Evolutionary conservation across 2,888 invertebrate species (phyloP), one percentile per base, ranked within the genome.

Genomic region (Clepsis dumicolana): DNA sequence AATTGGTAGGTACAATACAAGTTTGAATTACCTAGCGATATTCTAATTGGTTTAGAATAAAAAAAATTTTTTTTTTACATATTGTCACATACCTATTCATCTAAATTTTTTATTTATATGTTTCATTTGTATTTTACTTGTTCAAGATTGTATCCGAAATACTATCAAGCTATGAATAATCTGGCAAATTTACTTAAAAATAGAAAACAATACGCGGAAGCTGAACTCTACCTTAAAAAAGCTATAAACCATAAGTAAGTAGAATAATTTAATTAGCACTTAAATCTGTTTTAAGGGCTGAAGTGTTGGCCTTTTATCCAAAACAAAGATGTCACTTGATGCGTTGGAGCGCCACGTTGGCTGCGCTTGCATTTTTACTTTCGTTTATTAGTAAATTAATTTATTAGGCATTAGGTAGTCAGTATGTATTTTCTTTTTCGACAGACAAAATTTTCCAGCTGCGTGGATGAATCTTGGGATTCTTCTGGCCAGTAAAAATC

Each of bases 391-490:
- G 8, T 29, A 5, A 3, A 29, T 29, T 29, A 29, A 29, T n/a
- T n/a, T n/a, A n/a, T n/a, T n/a, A n/a, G n/a, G 5, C 38, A 18
- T 7, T 18, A 44, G 7, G 5, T 4, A 44, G 12, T 48, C 0
- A 5, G 16, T 59, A 12, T 54, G 44, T 59, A 21, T 52, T 62
- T 65, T 27, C 41, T 62, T 52, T 64, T 77, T 75, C 52, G 0
- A 83, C 83, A 97, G 97, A 78, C 94, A 96, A 35, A 96, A 97
- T 83, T 99, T 99, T 91, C 97, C 99, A 1, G 97, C 98, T 0
- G 99, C 99, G 0, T 99, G 99, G 99, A 99, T 99, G 99, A 99
- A 99, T 90, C 94, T 99, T 63, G 99, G 99, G 16, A 99, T 99
- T 76, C 97, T 98, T 32, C 94, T 98, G 73, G 96, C 98, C 0